Evolutionary conservation across 2,797 vertebrate genomes (phyloP).

Genomic region (Sebastes elongatus): DNA sequence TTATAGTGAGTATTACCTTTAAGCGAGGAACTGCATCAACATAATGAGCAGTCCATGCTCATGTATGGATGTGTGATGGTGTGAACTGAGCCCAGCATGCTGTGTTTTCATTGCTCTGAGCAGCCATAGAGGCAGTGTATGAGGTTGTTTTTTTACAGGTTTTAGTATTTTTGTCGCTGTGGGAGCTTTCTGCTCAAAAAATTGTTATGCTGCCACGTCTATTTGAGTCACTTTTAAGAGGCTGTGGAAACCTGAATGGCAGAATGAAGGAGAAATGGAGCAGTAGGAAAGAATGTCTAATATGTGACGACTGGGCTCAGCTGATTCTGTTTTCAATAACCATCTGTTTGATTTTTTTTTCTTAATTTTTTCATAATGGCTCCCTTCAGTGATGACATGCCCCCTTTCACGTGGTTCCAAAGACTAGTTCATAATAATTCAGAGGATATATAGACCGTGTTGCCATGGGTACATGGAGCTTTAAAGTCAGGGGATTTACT

Average conservation of each 20-base stretch:
- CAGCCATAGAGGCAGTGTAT: not conserved
- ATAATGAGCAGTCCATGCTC: not conserved
- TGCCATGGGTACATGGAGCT: not conserved
- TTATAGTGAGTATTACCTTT: not conserved
- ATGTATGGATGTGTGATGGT: not conserved
- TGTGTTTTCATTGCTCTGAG: not conserved
- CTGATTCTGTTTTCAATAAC: conserved; percentile 30
- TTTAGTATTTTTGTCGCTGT: not conserved
- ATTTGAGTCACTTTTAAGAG: conserved; percentile 17
- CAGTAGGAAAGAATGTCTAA: conserved; percentile 46
- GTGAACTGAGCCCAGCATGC: not conserved
- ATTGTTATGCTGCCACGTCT: conserved; percentile 18
- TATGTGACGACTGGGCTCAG: conserved; percentile 47
- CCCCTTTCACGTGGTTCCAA: not conserved
- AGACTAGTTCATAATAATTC: not conserved
- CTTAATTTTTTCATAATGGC: not conserved
- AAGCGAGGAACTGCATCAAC: not conserved
- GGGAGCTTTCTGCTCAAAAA: not conserved
- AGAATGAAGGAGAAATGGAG: conserved; percentile 9
- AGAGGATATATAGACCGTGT: not conserved
- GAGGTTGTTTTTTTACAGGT: not conserved
- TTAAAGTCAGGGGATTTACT: not conserved
- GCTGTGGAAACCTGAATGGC: conserved; percentile 19
- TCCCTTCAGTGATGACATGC: not conserved
- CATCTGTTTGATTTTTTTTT: not conserved